Conservation (phyloP, 2,113 vertebrate species). For the Nipponia nippon region DNA sequence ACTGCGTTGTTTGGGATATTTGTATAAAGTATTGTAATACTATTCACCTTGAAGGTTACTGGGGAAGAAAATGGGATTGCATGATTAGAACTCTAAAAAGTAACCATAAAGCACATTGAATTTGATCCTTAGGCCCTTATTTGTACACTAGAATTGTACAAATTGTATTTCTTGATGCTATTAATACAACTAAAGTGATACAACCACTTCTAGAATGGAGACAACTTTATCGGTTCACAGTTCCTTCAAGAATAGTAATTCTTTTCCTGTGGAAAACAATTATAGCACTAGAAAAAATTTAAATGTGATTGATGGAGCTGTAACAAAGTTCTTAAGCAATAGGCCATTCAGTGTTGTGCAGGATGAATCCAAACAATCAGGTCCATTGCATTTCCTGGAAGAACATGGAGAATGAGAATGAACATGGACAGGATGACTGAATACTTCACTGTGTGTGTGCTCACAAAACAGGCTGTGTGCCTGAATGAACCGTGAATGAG, state of each 20-base stretch:
- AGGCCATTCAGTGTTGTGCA: neutral
- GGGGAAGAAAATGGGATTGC: neutral
- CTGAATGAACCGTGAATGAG: neutral
- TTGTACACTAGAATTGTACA: neutral
- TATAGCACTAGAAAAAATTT: neutral
- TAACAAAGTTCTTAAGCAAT: neutral
- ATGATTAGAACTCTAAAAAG: neutral
- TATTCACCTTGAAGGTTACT: neutral
- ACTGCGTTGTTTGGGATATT: neutral
- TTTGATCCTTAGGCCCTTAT: neutral
- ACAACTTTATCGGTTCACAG: neutral
- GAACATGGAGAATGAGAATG: neutral
- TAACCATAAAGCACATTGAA: neutral
- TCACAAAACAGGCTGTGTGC: neutral
- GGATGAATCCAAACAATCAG: neutral
- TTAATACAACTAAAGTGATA: neutral
- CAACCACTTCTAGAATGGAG: neutral
- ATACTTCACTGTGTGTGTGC: neutral
- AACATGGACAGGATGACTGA: neutral
- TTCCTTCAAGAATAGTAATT: neutral
- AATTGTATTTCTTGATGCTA: neutral
- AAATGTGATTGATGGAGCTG: neutral
- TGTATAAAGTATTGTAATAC: neutral
- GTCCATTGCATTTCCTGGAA: neutral
- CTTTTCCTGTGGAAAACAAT: neutral